phyloP scores from a whole-genome alignment of 2,888 invertebrate genomes.

The Pheosia tremula region DNA sequence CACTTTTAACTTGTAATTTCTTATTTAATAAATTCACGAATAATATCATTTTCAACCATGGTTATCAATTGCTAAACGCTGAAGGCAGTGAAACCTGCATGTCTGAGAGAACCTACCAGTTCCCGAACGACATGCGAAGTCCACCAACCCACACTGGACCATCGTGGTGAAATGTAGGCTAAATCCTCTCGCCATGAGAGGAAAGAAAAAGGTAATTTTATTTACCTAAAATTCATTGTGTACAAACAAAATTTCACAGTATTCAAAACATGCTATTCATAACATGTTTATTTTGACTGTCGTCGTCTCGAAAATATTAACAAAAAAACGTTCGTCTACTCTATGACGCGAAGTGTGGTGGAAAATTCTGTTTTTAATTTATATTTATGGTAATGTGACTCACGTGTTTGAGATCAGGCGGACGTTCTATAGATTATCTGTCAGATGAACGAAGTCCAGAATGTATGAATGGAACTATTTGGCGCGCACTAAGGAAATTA shows the following conservation, averaged over 20 bases:
- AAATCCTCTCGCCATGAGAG: too few relatives aligned
- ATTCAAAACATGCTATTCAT: too few relatives aligned
- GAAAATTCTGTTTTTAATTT: background rate
- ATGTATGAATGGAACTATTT: background rate
- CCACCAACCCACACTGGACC: too few relatives aligned
- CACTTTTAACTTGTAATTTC: background rate
- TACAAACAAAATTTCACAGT: background rate
- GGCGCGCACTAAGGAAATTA: background rate
- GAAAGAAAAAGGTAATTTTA: too few relatives aligned
- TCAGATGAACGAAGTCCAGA: background rate
- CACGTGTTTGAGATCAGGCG: background rate
- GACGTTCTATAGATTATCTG: background rate
- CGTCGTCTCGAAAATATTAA: background rate
- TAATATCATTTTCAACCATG: background rate
- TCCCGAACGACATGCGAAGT: too few relatives aligned
- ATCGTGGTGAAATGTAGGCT: too few relatives aligned
- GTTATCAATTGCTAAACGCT: too few relatives aligned
- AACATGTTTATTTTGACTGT: background rate
- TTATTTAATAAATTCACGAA: conserved; percentile 3
- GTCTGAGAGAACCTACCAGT: too few relatives aligned
- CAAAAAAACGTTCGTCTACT: background rate
- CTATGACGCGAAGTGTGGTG: background rate
- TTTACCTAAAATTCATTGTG: background rate
- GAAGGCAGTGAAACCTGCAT: too few relatives aligned
- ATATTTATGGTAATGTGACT: background rate